Conservation (phyloP, 2,888 invertebrate genomes). For the Mesopsocus fuscifrons region DNA sequence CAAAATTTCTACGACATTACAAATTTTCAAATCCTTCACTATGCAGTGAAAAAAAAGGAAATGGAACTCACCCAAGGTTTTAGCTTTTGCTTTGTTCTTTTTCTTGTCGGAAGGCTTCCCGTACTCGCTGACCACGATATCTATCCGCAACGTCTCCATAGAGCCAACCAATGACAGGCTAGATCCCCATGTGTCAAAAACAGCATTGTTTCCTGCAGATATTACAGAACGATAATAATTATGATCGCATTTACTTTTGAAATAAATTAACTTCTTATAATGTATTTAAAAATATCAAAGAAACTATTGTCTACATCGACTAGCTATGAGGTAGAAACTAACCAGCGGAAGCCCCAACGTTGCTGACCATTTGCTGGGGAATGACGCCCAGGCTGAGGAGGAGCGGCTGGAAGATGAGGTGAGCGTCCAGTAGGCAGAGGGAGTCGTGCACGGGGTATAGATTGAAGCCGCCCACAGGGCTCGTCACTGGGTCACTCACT, state of each 20-base stretch:
- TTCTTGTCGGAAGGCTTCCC: slow-evolving; percentile 43
- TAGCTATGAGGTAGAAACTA: background rate
- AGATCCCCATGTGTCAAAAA: slow-evolving; percentile 74
- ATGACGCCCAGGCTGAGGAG: slow-evolving; percentile 76
- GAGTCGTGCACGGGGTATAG: slow-evolving; percentile 65
- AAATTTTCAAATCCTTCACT: too few species aligned
- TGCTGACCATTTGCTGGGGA: slow-evolving; percentile 56
- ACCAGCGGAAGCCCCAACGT: slow-evolving; percentile 14
- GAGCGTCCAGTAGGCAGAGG: slow-evolving; percentile 71
- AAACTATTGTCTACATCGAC: too few species aligned
- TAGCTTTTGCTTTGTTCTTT: slow-evolving; percentile 26
- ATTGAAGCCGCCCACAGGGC: slow-evolving; percentile 31
- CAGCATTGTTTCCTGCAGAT: slow-evolving; percentile 31
- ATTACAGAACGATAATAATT: too few species aligned
- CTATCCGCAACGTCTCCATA: slow-evolving; percentile 75
- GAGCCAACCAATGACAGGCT: slow-evolving; percentile 66
- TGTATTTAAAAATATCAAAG: slow-evolving; percentile 1
- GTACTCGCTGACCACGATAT: slow-evolving; percentile 85
- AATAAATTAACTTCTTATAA: too few species aligned
- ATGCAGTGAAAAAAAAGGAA: too few species aligned
- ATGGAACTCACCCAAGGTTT: slow-evolving; percentile 6
- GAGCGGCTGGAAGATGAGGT: slow-evolving; percentile 83
- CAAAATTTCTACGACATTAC: too few species aligned
- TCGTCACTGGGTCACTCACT: background rate
- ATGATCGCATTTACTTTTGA: too few species aligned